Base-by-base conservation (phyloP, 2,113 vertebrate species). In the Danio rerio region DNA sequence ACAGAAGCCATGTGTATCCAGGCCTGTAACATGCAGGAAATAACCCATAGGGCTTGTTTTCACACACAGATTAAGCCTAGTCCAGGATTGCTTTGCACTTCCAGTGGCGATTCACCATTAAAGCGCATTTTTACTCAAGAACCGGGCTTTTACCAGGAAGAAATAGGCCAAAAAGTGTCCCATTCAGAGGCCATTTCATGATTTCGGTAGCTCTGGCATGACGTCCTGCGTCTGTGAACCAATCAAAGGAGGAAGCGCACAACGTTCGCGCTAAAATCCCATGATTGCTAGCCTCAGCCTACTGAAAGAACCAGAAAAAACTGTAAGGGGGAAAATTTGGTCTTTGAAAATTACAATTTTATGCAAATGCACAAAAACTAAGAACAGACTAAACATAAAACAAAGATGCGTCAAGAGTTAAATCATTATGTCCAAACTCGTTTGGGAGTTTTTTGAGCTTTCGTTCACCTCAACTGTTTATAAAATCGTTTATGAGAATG, bases 1-100 rank as follows among this genome's bases (percentile, higher is more conserved):
- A 15, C 47, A 20, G 78, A 49, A 40, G 63, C 45, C 53, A 20
- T 50, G 50, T 59, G 21, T 7, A 49, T 78, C 55, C 20, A 77
- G 31, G 61, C 61, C 74, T 78, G 75, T 66, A 81, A 73, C 85
- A 86, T 86, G 81, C 81, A 70, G 72, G 56, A 65, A 55, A 62
- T 20, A 70, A 61, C 45, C 73, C 40, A 79, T 55, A 55, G 47
- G 61, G 20, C 76, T 78, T 21, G 43, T 63, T 63, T 66, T 4
- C 16, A 78, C 43, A 75, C 15, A 13, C 10, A 20, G 21, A 31
- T 16, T 40, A 53, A 53, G 40, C 15, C 49, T 65, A 9, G 61
- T 78, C 47, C 76, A 61, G 9, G 74, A 31, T 16, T 50, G 0
- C 9, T 77, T 49, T 18, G 72, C 53, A 52, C 18, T 78, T 65